Percentiles rank a stretch among this genome's conserved stretches.
phyloP scores from a whole-genome alignment of 2,888 invertebrate genomes.

The Pherbina coryleti region DNA sequence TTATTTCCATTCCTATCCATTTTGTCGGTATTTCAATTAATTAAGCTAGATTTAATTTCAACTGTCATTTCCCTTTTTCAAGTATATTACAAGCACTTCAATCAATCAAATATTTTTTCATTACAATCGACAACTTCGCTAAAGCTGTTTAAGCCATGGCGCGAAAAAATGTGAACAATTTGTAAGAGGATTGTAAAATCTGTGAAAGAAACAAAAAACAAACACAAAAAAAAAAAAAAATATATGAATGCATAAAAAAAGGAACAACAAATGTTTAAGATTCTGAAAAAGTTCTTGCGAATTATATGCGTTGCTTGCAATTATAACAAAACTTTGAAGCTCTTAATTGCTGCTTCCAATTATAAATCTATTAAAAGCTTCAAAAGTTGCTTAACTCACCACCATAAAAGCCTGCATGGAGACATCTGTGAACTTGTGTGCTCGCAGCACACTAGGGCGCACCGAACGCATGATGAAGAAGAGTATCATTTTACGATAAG shows the following conservation, averaged over 20 bases:
- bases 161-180: constrained; percentile 59
- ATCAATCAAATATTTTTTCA: background rate
- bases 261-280: no score
- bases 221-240: constrained; percentile 17
- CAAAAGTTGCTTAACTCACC: constrained; percentile 49
- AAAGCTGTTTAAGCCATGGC: constrained; percentile 45
- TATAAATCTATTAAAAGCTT: background rate
- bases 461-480: constrained; percentile 59
- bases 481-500: constrained; percentile 58
- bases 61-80: no score
- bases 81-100: no score
- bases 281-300: background rate
- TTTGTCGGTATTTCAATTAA: no score
- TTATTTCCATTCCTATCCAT: no score
- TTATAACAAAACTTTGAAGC: background rate
- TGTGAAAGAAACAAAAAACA: constrained; percentile 42
- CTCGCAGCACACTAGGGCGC: constrained; percentile 52
- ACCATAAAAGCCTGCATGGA: constrained; percentile 62
- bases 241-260: background rate
- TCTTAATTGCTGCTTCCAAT: no score
- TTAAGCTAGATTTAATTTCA: no score
- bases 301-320: background rate
- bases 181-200: constrained; percentile 59
- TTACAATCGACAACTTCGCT: background rate
- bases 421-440: constrained; percentile 58